Evolutionary conservation across 2,113 vertebrate species (phyloP).

Genomic region (Lynx canadensis): DNA sequence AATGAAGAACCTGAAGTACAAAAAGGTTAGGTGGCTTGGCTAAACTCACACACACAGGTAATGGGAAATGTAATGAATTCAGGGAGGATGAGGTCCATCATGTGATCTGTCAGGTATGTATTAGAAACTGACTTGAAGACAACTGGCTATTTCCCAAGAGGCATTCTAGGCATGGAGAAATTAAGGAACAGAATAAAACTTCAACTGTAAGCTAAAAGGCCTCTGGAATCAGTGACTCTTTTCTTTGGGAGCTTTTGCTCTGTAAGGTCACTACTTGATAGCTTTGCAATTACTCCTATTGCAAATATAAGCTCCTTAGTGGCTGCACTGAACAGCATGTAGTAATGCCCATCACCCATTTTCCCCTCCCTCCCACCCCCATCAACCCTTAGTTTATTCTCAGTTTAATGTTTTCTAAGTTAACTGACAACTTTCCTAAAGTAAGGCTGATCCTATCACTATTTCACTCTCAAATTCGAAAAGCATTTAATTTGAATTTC

Average conservation of each 20-base stretch:
- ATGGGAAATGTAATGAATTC: not conserved
- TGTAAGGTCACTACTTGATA: not conserved
- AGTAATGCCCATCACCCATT: not conserved
- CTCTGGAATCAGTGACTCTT: not conserved
- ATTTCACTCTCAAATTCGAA: conserved; percentile 35
- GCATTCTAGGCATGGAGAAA: not conserved
- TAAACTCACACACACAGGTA: not conserved
- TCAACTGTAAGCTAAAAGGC: not conserved
- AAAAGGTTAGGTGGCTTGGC: not conserved
- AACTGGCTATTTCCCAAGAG: not conserved
- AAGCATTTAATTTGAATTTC: conserved; percentile 25
- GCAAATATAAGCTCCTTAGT: not conserved
- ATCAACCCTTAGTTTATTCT: too few relatives aligned
- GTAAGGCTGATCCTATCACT: not conserved
- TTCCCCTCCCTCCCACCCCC: too few relatives aligned
- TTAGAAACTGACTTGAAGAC: conserved; percentile 1
- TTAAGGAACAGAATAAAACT: not conserved
- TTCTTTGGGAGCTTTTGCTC: not conserved
- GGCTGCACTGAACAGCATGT: not conserved
- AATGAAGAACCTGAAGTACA: not conserved
- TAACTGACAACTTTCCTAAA: not conserved
- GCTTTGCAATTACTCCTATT: not conserved
- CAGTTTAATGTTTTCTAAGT: not conserved
- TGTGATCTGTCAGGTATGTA: not conserved
- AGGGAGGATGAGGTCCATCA: not conserved